Conservation (phyloP, 1,140 invertebrate species). For the Oppia nitens region DNA sequence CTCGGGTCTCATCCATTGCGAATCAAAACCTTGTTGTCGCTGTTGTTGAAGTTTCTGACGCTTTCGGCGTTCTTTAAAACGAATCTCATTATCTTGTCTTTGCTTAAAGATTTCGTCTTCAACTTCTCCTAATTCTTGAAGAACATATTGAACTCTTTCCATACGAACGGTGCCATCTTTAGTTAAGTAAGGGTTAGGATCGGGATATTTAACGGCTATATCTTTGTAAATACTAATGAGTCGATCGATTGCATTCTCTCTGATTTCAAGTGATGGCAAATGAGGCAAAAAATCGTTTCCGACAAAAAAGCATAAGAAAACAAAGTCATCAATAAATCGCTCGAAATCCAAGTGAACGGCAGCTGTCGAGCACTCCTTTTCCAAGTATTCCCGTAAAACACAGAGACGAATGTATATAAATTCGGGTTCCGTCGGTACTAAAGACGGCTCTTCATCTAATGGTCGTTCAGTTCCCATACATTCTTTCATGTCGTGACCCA, state of each 20-base stretch:
- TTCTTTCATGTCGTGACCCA: constrained; percentile 92
- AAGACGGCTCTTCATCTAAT: neutral
- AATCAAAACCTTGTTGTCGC: constrained; percentile 11
- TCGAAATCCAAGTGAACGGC: constrained; percentile 33
- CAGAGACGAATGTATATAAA: constrained; percentile 81
- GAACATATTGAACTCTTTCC: constrained; percentile 75
- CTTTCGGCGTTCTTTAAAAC: constrained; percentile 37
- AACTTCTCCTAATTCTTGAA: constrained; percentile 63
- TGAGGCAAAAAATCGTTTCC: constrained; percentile 99
- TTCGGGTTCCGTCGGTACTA: constrained; percentile 42
- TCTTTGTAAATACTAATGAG: constrained; percentile 88
- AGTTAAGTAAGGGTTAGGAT: constrained; percentile 52
- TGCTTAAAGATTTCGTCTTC: constrained; percentile 97
- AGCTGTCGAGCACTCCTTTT: constrained; percentile 33
- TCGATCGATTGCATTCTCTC: constrained; percentile 92
- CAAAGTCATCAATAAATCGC: constrained; percentile 90
- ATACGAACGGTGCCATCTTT: constrained; percentile 84
- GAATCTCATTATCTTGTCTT: constrained; percentile 64
- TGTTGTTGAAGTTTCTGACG: constrained; percentile 1
- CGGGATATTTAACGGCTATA: constrained; percentile 3
- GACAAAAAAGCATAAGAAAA: constrained; percentile 99
- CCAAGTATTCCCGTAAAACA: constrained; percentile 86
- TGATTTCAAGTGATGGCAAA: constrained; percentile 91
- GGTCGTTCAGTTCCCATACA: constrained; percentile 42
- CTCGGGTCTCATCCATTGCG: constrained; percentile 13